Conservation (phyloP, 2,113 vertebrate genomes). For the Proterorhinus semilunaris region DNA sequence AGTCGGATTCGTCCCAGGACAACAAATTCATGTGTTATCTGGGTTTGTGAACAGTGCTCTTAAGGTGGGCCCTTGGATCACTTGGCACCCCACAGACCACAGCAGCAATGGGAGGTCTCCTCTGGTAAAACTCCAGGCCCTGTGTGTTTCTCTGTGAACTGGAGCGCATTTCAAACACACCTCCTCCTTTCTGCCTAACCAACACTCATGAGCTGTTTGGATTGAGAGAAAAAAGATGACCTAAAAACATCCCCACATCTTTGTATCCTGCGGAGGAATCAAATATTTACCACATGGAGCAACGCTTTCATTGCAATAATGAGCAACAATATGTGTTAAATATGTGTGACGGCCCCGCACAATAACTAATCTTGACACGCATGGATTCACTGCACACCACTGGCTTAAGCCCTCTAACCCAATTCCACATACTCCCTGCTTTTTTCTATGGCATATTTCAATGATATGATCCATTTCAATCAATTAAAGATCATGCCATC, state of each 20-base stretch:
- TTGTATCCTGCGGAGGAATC: slow-evolving; percentile 13
- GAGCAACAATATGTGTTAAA: slow-evolving; percentile 60
- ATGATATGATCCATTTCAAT: too few species aligned
- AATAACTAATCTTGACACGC: slow-evolving; percentile 65
- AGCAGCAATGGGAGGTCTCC: slow-evolving; percentile 37
- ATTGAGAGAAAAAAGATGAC: slow-evolving; percentile 42
- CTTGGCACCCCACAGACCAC: slow-evolving; percentile 35
- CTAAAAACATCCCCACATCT: slow-evolving; percentile 68
- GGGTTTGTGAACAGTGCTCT: slow-evolving; percentile 4
- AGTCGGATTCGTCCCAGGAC: slow-evolving; percentile 1
- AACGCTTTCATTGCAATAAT: background rate
- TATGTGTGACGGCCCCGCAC: slow-evolving; percentile 68
- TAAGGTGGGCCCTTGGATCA: slow-evolving; percentile 42
- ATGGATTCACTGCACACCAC: slow-evolving; percentile 63
- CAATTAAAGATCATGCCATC: too few species aligned
- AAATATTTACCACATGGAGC: slow-evolving; percentile 3
- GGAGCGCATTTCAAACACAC: slow-evolving; percentile 66
- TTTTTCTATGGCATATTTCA: slow-evolving; percentile 9
- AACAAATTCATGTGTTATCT: slow-evolving; percentile 20
- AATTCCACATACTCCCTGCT: slow-evolving; percentile 44
- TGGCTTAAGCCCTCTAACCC: slow-evolving; percentile 65
- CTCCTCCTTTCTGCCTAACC: slow-evolving; percentile 38
- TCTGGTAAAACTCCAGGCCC: slow-evolving; percentile 24
- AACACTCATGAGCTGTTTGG: slow-evolving; percentile 42
- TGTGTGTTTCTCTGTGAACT: slow-evolving; percentile 52